Percentiles rank a stretch among this genome's conserved stretches.
Conservation (phyloP, 2,113 vertebrate genomes). For the Tupaia chinensis region DNA sequence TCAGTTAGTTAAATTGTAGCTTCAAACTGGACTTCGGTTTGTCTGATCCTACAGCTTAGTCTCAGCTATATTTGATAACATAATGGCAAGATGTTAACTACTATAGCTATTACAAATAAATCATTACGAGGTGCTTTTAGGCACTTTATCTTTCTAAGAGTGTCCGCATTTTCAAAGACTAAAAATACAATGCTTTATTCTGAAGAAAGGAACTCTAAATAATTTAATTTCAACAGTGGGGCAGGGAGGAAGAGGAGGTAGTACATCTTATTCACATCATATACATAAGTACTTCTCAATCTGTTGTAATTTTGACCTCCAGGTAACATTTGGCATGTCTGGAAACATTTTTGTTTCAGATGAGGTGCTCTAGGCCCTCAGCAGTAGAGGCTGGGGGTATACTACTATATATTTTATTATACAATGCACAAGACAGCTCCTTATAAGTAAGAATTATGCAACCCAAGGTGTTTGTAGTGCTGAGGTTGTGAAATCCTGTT, state of each 20-base stretch:
- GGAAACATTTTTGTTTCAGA: not conserved
- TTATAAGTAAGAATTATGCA: not conserved
- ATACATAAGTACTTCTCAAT: not conserved
- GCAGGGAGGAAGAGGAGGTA: not conserved
- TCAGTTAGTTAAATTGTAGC: not conserved
- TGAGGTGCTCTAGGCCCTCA: not conserved
- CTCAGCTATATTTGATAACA: not conserved
- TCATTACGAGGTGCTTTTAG: not conserved
- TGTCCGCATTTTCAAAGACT: not conserved
- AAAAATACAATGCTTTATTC: not conserved
- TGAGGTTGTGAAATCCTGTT: not conserved
- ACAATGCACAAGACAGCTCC: not conserved
- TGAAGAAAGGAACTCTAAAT: not conserved
- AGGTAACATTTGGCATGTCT: not conserved
- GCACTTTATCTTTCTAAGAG: not conserved
- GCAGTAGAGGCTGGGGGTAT: not conserved
- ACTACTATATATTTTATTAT: not conserved
- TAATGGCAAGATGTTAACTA: not conserved
- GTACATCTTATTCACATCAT: not conserved
- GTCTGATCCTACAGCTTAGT: not conserved
- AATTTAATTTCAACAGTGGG: not conserved
- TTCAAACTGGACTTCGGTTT: not conserved
- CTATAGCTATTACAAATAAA: not conserved
- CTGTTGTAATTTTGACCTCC: not conserved
- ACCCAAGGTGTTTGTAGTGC: not conserved